Conservation (phyloP, 53 echinoderm and acorn worm species). For the Holothuria scabra region DNA sequence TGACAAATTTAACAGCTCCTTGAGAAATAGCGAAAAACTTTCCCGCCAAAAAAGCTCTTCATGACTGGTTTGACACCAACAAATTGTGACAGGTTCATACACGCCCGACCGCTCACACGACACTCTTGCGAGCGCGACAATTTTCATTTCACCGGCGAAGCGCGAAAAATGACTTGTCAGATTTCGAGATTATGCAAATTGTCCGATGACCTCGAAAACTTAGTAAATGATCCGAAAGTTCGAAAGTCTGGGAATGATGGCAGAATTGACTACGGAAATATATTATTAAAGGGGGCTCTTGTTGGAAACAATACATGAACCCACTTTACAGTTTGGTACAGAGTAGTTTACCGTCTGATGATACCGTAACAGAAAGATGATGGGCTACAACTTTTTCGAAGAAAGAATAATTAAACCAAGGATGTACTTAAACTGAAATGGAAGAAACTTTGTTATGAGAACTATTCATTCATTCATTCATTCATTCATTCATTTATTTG, state of each 20-base stretch:
- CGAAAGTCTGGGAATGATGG: neutral
- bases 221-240: conserved; percentile 45
- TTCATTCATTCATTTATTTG: no score
- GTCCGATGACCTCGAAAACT: conserved; percentile 44
- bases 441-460: no score
- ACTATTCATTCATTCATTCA: no score
- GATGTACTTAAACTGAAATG: no score
- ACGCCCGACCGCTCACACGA: conserved; percentile 40
- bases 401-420: no score
- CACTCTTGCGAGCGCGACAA: conserved; percentile 43
- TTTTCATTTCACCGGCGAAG: conserved; percentile 40
- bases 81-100: conserved; percentile 36
- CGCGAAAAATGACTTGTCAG: conserved; percentile 44
- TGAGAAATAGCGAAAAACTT: conserved; percentile 24
- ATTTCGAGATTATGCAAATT: conserved; percentile 45
- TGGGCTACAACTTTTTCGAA: no score
- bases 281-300: no score
- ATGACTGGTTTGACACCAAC: conserved; percentile 39
- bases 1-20: conserved; percentile 31
- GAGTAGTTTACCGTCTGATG: no score
- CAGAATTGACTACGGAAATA: no score
- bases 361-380: no score
- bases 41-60: conserved; percentile 44
- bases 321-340: no score
- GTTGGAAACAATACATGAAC: no score